phyloP scores from a whole-genome alignment of 1,140 invertebrate species.

The Leptinotarsa texana region DNA sequence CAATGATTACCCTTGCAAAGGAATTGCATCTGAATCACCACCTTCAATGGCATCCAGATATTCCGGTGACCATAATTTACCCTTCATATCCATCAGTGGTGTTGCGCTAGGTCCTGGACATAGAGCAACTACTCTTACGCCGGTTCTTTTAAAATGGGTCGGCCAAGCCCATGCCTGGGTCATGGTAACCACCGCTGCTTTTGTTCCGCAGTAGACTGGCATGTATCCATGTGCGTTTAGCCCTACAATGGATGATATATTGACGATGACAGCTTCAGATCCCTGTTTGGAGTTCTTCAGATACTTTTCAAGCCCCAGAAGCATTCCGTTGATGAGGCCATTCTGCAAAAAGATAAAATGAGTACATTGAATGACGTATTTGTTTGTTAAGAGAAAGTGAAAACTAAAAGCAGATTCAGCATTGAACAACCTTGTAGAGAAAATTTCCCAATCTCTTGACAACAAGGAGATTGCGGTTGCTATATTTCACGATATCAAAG shows the following conservation, averaged over 20 bases:
- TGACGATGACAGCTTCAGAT: slow-evolving; percentile 39
- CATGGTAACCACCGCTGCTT: slow-evolving; percentile 38
- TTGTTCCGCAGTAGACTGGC: slow-evolving; percentile 41
- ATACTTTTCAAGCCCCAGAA: slow-evolving; percentile 39
- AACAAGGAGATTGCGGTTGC: too few relatives aligned
- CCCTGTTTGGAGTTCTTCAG: slow-evolving; percentile 35
- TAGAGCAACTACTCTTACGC: slow-evolving; percentile 47
- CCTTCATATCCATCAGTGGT: slow-evolving; percentile 29
- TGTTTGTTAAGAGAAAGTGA: too few relatives aligned
- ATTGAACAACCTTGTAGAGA: too few relatives aligned
- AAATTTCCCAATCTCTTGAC: too few relatives aligned
- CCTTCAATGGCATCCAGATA: neutral
- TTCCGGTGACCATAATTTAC: neutral
- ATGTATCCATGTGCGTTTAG: slow-evolving; percentile 23
- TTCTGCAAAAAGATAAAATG: slow-evolving; percentile 31
- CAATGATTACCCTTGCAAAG: too few relatives aligned
- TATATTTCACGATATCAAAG: too few relatives aligned
- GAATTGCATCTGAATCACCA: neutral
- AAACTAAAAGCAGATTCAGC: too few relatives aligned
- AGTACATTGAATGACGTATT: too few relatives aligned
- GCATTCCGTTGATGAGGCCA: slow-evolving; percentile 35
- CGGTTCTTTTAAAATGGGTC: slow-evolving; percentile 39
- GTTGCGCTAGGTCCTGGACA: slow-evolving; percentile 51
- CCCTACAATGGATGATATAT: slow-evolving; percentile 40
- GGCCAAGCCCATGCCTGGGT: slow-evolving; percentile 31